phyloP scores from a whole-genome alignment of 2,888 invertebrate genomes.

The Aphodius granarius region DNA sequence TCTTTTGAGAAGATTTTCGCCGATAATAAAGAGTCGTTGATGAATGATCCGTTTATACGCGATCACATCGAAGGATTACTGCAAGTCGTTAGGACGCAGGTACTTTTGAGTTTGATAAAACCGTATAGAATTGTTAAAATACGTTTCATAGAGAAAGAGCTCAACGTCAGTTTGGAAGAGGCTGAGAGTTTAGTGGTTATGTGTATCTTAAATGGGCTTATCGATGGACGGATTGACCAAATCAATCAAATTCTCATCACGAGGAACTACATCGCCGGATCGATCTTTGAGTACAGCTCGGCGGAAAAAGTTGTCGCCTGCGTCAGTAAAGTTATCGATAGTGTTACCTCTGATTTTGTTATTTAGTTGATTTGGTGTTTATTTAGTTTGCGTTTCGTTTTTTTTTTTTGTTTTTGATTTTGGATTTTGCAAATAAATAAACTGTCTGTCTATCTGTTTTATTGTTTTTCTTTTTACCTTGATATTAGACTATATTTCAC shows the following conservation, averaged over 20 bases:
- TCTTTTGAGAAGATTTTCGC: conserved; percentile 95
- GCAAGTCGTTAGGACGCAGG: conserved; percentile 93
- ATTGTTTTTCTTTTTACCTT: neutral
- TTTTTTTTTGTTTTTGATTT: neutral
- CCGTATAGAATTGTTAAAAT: conserved; percentile 97
- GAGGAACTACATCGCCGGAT: conserved; percentile 64
- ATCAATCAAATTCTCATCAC: conserved; percentile 88
- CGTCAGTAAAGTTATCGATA: conserved; percentile 33
- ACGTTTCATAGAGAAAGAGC: conserved; percentile 90
- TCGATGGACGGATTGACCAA: conserved; percentile 86
- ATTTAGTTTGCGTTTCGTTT: neutral
- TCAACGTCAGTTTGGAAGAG: conserved; percentile 88
- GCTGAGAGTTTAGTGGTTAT: conserved; percentile 94
- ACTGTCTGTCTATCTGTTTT: neutral
- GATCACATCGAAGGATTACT: conserved; percentile 96
- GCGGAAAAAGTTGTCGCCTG: conserved; percentile 90
- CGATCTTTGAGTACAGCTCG: conserved; percentile 81
- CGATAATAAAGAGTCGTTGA: conserved; percentile 57
- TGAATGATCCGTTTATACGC: conserved; percentile 97
- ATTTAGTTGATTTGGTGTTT: conserved; percentile 6
- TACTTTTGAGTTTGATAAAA: conserved; percentile 91
- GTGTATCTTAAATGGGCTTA: conserved; percentile 91
- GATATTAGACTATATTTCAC: neutral
- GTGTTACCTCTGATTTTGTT: conserved; percentile 28
- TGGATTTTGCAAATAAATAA: neutral